Percentiles rank a stretch among this genome's conserved stretches.
phyloP scores from a whole-genome alignment of 2,113 vertebrate genomes.

The Vulpes vulpes region DNA sequence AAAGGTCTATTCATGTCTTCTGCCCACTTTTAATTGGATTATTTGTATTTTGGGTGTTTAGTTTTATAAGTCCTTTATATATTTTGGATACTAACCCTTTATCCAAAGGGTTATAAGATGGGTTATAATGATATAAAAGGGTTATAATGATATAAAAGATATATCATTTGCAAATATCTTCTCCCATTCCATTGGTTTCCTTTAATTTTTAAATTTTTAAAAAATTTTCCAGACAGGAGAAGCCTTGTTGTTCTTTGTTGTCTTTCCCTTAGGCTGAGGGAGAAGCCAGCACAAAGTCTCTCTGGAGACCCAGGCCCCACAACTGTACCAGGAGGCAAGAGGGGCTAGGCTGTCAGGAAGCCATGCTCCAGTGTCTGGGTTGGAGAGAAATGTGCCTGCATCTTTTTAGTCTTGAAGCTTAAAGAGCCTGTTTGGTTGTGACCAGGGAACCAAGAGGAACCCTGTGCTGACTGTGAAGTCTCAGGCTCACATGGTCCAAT shows the following conservation, averaged over 20 bases:
- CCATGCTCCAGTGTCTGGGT: not conserved
- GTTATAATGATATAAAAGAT: too few relatives aligned
- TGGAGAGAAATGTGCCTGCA: not conserved
- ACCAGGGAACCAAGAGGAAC: not conserved
- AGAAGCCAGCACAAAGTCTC: not conserved
- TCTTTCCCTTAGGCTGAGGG: not conserved
- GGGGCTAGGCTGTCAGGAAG: not conserved
- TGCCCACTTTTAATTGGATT: not conserved
- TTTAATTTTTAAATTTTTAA: too few relatives aligned
- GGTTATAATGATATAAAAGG: too few relatives aligned
- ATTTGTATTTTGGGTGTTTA: not conserved
- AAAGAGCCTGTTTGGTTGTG: not conserved
- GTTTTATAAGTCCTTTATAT: not conserved
- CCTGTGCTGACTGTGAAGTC: not conserved
- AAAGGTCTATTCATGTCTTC: not conserved
- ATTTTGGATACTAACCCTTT: not conserved
- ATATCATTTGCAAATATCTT: too few relatives aligned
- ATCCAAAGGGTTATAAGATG: too few relatives aligned
- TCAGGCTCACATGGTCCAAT: constrained; percentile 87
- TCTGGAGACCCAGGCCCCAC: not conserved
- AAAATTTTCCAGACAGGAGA: not conserved
- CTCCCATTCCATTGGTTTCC: too few relatives aligned
- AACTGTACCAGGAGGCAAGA: not conserved
- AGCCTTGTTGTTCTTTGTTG: constrained; percentile 73
- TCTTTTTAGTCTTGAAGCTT: not conserved